Evolutionary conservation across 2,888 invertebrate species (phyloP), one percentile per base, ranked within the genome.

Genomic region (Drosophila tanythrix): DNA sequence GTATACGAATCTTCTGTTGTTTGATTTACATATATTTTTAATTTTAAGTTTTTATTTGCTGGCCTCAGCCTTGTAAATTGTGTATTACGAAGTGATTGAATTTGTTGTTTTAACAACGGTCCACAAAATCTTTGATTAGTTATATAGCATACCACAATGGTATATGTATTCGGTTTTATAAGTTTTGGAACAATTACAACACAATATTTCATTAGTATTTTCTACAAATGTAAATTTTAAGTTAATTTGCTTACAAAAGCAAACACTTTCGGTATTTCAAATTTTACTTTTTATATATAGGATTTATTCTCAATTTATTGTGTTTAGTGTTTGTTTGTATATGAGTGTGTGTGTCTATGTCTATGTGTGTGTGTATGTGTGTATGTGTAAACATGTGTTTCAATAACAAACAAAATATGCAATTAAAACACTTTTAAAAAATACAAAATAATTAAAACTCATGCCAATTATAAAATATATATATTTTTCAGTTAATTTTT

Each of bases 111-210:
- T 58, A 70, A 67, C 78, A 74, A 66, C 74, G 65, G 52, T 79
- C 35, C 71, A 71, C 71, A 79, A 79, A 65, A 66, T 65, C 29
- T 72, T 76, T 70, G 74, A 77, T 77, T 77, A 77, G 59, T 76
- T 61, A 56, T 59, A 61, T 66, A 65, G 46, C 38, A 51, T 59
- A 61, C 63, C 75, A 40, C 68, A 73, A 10, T 35, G 72, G 57
- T 48, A 59, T 27, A 18, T 64, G 67, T 66, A 63, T 74, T 75
- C 53, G 53, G 57, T 59, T 52, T 57, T 59, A 62, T 63, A 70
- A 69, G 76, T 66, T 64, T 79, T 62, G 43, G 67, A 79, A 79
- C 76, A 79, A 79, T 76, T 79, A 80, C 79, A 79, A 79, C 80
- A 79, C 70, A 79, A 79, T 76, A 63, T 62, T 70, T 77, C 52